These are phyloP conservation scores for Chlorospingus semifuscus DNA, from an alignment of 2,797 vertebrate genomes.

Conservation along the genomic window DNA sequence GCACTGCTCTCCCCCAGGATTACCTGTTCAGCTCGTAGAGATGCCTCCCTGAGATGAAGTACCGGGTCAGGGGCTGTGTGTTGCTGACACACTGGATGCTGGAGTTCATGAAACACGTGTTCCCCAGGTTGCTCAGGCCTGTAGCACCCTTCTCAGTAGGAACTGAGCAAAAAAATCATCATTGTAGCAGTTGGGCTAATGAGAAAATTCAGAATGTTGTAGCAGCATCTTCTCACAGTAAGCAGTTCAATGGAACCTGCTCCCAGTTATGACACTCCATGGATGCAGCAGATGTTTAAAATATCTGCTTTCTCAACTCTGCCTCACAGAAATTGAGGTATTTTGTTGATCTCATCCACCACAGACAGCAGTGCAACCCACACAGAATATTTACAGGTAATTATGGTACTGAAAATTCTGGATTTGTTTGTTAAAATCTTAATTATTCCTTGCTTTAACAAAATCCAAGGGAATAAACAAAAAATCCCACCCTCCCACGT, in stretches of 20 bases:
- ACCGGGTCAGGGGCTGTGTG: slow-evolving; percentile 93
- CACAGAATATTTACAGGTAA: not conserved
- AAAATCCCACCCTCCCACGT: not conserved
- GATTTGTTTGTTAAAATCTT: not conserved
- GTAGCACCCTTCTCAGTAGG: slow-evolving; percentile 98
- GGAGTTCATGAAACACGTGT: slow-evolving; percentile 99
- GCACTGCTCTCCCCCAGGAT: not conserved
- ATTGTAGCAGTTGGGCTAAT: not conserved
- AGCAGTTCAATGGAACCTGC: not conserved
- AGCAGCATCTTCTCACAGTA: not conserved
- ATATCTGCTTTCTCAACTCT: not conserved
- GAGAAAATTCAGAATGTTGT: not conserved
- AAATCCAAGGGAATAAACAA: not conserved
- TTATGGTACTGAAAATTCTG: not conserved
- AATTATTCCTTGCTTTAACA: not conserved
- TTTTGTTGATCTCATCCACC: not conserved
- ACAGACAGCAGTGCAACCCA: not conserved
- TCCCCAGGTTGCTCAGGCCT: slow-evolving; percentile 96
- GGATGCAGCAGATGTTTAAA: not conserved
- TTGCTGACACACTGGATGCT: slow-evolving; percentile 99
- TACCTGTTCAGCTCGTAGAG: slow-evolving; percentile 98
- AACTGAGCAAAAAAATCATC: slow-evolving; percentile 73
- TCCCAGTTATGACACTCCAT: fast-evolving
- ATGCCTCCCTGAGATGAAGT: slow-evolving; percentile 97
- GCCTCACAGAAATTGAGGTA: not conserved